A percentile compares a stretch with the other conserved stretches of the same genome.
These are phyloP conservation scores for Scolanthus callimorphus DNA, from an alignment of 92 coral and sea anemone species.

Conservation along the genomic window DNA sequence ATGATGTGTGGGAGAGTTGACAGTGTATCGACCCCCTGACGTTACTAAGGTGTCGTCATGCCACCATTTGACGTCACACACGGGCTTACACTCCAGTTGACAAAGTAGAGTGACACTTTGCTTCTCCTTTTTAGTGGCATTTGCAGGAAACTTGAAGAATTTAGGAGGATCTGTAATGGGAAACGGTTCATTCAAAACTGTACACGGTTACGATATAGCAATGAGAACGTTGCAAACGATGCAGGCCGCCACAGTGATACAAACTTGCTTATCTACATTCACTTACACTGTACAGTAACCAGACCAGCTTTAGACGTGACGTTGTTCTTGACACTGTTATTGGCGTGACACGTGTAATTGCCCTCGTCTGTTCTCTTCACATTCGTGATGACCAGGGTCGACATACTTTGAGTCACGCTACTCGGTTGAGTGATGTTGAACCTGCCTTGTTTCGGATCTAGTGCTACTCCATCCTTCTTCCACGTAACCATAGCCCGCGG, in stretches of 20 bases:
- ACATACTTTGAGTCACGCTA: too few species aligned
- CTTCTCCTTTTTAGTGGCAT: background rate
- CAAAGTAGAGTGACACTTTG: background rate
- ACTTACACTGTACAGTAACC: constrained; percentile 1
- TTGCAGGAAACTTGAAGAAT: background rate
- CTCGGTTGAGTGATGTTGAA: too few species aligned
- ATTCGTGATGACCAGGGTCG: too few species aligned
- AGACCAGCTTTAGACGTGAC: background rate
- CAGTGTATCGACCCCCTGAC: background rate
- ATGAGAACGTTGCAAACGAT: background rate
- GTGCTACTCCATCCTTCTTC: too few species aligned
- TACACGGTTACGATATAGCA: background rate
- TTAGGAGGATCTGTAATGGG: background rate
- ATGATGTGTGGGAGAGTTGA: background rate
- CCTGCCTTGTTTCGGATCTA: too few species aligned
- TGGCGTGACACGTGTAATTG: constrained; percentile 2
- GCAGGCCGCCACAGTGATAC: too few species aligned
- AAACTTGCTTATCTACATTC: too few species aligned
- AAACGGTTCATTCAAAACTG: too few species aligned
- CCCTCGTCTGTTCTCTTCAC: background rate
- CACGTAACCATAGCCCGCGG: too few species aligned
- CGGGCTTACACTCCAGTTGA: constrained; percentile 11
- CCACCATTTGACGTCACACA: constrained; percentile 21
- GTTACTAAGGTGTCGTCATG: background rate
- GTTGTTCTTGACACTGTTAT: background rate